These are phyloP conservation scores for Micromussa lordhowensis DNA, from an alignment of 92 coral and sea anemone genomes.

Conservation along the genomic window DNA sequence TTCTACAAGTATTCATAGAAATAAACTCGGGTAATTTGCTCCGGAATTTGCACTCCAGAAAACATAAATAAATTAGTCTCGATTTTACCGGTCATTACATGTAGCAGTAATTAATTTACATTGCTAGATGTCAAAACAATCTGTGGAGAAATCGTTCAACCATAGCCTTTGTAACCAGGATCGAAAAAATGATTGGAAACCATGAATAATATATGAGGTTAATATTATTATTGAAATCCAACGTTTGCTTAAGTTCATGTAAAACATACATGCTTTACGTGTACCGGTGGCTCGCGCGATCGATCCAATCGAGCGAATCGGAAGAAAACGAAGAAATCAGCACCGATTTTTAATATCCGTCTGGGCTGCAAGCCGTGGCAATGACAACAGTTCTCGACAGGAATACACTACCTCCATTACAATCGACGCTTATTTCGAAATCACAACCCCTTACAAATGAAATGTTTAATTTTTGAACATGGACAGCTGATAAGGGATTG, in stretches of 20 bases:
- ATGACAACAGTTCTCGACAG: neutral
- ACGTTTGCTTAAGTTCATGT: neutral
- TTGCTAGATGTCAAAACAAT: neutral
- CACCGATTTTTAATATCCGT: neutral
- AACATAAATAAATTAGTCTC: neutral
- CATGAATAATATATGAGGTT: conserved; percentile 22
- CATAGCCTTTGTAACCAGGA: neutral
- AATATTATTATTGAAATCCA: neutral
- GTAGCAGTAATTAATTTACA: neutral
- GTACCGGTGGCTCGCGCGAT: neutral
- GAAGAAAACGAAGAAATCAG: neutral
- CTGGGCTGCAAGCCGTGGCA: neutral
- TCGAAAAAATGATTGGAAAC: neutral
- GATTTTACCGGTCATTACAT: neutral
- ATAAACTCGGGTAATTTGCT: neutral
- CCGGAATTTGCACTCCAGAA: neutral
- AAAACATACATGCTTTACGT: neutral
- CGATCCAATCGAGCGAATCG: conserved; percentile 11
- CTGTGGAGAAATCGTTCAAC: neutral
- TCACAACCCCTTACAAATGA: neutral
- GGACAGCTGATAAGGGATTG: neutral
- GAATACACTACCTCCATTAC: neutral
- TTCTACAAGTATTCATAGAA: neutral
- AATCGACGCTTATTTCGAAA: neutral
- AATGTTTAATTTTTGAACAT: neutral